These are phyloP conservation scores for Spisula solida DNA, from an alignment of 2,888 invertebrate genomes.

Conservation along the genomic window DNA sequence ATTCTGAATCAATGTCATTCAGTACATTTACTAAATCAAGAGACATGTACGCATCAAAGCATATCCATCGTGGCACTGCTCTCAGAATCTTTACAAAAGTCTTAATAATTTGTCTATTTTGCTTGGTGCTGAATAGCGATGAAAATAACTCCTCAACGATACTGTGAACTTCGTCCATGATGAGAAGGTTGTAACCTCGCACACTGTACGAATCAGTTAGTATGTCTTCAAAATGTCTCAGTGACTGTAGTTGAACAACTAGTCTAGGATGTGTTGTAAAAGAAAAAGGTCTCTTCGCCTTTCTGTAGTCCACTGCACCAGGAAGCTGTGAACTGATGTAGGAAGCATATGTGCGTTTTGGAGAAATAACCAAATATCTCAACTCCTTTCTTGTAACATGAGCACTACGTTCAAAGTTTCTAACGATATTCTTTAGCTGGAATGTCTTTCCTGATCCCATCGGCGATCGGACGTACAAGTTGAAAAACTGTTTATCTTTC, in stretches of 20 bases:
- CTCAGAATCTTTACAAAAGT: conserved; percentile 24
- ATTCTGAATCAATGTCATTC: conserved; percentile 30
- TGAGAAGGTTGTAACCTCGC: conserved; percentile 22
- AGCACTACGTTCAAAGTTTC: conserved; percentile 22
- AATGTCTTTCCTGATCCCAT: conserved; percentile 43
- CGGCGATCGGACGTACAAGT: conserved; percentile 30
- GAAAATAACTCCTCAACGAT: conserved; percentile 36
- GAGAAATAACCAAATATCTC: conserved; percentile 28
- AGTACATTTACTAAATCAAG: conserved; percentile 26
- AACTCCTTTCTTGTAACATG: neutral
- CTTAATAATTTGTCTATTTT: neutral
- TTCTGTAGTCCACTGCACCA: conserved; percentile 35
- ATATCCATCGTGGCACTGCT: conserved; percentile 38
- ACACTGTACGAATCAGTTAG: conserved; percentile 20
- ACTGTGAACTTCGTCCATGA: conserved; percentile 39
- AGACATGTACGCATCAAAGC: conserved; percentile 41
- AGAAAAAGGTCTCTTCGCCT: neutral
- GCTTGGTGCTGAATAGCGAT: neutral
- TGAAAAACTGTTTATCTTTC: conserved; percentile 32
- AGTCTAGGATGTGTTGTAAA: conserved; percentile 19
- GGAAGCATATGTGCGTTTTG: conserved; percentile 33
- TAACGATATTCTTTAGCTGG: conserved; percentile 26
- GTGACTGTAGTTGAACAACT: conserved; percentile 38
- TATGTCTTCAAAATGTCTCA: conserved; percentile 37
- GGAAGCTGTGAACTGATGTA: conserved; percentile 8